A percentile compares a stretch with the other conserved stretches of the same genome.
phyloP scores from a whole-genome alignment of 2,888 invertebrate genomes.

The Protodeltote pygarga region DNA sequence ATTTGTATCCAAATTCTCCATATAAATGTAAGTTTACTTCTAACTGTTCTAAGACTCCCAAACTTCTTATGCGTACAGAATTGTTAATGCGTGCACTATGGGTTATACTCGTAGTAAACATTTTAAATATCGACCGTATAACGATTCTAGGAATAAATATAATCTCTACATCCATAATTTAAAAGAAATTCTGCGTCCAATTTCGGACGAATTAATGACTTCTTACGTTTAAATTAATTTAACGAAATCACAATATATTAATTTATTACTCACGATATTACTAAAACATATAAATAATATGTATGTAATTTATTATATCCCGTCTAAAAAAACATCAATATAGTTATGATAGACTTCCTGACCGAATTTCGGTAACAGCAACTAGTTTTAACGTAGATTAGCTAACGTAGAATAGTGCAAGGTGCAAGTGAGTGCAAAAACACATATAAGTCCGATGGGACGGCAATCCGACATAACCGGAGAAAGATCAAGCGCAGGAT shows the following conservation, averaged over 20 bases:
- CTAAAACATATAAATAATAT: no score
- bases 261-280: no score
- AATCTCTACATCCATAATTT: slow-evolving; percentile 17
- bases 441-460: no score
- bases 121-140: slow-evolving; percentile 44
- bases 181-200: slow-evolving; percentile 18
- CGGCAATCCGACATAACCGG: no score
- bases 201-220: slow-evolving; percentile 5
- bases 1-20: slow-evolving; percentile 47
- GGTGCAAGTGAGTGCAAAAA: no score
- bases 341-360: no score
- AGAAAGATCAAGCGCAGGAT: no score
- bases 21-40: slow-evolving; percentile 46
- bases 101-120: slow-evolving; percentile 50
- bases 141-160: slow-evolving; percentile 43
- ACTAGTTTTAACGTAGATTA: no score
- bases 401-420: no score
- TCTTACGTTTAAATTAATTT: slow-evolving; percentile 11
- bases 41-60: slow-evolving; percentile 53
- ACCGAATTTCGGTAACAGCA: no score
- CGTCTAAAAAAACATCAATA: no score
- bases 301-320: no score
- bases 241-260: neutral
- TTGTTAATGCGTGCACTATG: slow-evolving; percentile 53
- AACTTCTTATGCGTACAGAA: slow-evolving; percentile 55